These are phyloP conservation scores for Pseudorhiza aurosa DNA, from an alignment of 30 jellyfish, hydroid and myxozoan genomes.

Conservation along the genomic window DNA sequence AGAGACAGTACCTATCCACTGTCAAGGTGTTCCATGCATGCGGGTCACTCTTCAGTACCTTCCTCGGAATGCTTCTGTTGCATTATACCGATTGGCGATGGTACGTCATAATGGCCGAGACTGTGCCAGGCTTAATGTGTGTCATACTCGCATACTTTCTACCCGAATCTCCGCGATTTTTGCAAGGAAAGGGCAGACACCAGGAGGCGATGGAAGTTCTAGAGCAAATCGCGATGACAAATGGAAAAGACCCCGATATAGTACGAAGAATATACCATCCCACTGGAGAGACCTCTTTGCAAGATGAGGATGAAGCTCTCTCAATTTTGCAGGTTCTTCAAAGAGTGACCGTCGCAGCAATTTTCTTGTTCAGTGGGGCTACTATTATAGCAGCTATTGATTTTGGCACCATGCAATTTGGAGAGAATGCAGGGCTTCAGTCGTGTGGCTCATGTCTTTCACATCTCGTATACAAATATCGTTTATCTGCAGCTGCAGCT, in stretches of 20 bases:
- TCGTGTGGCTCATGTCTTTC: background rate
- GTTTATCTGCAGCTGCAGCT: background rate
- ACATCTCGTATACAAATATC: background rate
- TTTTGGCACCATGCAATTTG: conserved; percentile 14
- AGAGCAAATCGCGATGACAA: background rate
- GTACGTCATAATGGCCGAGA: background rate
- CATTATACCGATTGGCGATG: background rate
- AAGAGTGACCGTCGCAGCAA: background rate
- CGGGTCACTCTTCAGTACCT: background rate
- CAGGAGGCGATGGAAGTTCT: background rate
- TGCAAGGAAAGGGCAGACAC: background rate
- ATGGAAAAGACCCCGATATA: background rate
- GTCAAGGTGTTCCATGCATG: background rate
- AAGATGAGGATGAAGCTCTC: background rate
- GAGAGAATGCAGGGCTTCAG: background rate
- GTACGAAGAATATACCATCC: background rate
- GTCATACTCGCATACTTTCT: background rate
- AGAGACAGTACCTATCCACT: background rate
- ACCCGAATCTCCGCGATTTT: conserved; percentile 9
- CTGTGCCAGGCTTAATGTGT: background rate
- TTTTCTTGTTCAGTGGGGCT: background rate
- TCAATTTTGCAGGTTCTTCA: background rate
- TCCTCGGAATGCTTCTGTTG: background rate
- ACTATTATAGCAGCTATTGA: background rate
- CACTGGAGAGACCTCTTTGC: background rate